phyloP scores from a whole-genome alignment of 2,113 vertebrate genomes.

The Aleadryas rufinucha region DNA sequence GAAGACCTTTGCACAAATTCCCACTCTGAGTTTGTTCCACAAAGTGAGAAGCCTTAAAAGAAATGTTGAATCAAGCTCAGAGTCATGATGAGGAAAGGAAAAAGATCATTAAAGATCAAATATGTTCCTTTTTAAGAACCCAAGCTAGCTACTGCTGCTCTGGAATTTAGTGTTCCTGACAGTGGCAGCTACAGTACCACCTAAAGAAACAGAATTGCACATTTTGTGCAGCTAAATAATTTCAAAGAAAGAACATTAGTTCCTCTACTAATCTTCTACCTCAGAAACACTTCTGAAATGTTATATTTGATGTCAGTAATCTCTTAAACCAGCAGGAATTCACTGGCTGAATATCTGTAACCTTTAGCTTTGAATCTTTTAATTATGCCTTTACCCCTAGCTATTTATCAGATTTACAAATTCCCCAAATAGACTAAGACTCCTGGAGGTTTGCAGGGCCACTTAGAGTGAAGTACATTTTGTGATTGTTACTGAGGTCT shows the following conservation, averaged over 20 bases:
- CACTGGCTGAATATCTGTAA: not conserved
- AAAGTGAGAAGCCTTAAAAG: not conserved
- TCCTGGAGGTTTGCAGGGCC: not conserved
- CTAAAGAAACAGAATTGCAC: not conserved
- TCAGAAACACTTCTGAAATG: not conserved
- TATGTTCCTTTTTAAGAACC: not conserved
- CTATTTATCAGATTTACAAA: constrained; percentile 36
- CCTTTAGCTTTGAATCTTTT: constrained; percentile 10
- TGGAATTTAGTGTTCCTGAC: constrained; percentile 1
- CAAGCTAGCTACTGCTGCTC: not conserved
- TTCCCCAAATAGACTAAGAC: not conserved
- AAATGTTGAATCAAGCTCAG: not conserved
- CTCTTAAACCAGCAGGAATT: constrained; percentile 1
- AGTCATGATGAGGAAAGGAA: not conserved
- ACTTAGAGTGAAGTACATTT: not conserved
- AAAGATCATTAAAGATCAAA: constrained; percentile 17
- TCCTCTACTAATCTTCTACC: not conserved
- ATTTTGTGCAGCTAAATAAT: constrained; percentile 4
- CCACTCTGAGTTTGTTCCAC: not conserved
- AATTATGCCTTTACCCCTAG: constrained; percentile 35
- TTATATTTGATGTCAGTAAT: not conserved
- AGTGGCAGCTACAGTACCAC: not conserved
- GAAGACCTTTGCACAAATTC: not conserved
- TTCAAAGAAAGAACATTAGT: not conserved
- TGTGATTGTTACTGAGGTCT: not conserved